Percentiles rank a stretch among this genome's conserved stretches.
Conservation (phyloP, 2,113 vertebrate genomes). For the Capricornis sumatraensis region DNA sequence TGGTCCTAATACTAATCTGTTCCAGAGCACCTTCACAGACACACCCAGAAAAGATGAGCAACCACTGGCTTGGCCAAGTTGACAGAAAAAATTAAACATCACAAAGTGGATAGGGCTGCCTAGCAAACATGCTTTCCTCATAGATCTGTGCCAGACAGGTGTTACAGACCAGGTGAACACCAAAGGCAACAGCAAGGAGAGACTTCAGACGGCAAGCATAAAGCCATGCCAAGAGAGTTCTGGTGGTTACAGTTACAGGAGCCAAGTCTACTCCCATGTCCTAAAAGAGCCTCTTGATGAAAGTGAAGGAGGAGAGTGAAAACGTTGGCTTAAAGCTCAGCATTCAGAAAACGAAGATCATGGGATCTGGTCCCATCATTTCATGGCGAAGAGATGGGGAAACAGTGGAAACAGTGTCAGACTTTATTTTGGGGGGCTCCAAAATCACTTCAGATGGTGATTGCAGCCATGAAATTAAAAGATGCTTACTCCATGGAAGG, state of each 20-base stretch:
- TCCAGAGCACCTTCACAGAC: not conserved
- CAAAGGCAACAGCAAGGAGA: not conserved
- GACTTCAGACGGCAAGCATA: not conserved
- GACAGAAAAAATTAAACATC: not conserved
- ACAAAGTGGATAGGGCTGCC: too few species aligned
- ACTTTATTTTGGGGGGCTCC: too few species aligned
- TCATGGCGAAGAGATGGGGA: too few species aligned
- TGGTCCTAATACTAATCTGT: not conserved
- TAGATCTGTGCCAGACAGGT: not conserved
- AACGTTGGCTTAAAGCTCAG: too few species aligned
- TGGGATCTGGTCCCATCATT: too few species aligned
- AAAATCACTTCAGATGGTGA: too few species aligned
- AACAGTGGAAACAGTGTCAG: too few species aligned
- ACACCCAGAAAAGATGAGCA: not conserved
- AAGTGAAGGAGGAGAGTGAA: too few species aligned
- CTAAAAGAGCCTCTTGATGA: not conserved
- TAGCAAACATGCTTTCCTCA: not conserved
- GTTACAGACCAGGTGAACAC: not conserved
- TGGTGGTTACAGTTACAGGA: not conserved
- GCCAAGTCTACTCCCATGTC: not conserved
- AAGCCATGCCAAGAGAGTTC: not conserved
- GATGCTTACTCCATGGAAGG: too few species aligned
- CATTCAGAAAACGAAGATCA: too few species aligned
- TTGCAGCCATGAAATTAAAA: too few species aligned
- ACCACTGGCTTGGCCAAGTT: not conserved